A percentile compares a stretch with the other conserved stretches of the same genome.
Conservation (phyloP, 2,113 vertebrate species). For the Crotalus viridis region DNA sequence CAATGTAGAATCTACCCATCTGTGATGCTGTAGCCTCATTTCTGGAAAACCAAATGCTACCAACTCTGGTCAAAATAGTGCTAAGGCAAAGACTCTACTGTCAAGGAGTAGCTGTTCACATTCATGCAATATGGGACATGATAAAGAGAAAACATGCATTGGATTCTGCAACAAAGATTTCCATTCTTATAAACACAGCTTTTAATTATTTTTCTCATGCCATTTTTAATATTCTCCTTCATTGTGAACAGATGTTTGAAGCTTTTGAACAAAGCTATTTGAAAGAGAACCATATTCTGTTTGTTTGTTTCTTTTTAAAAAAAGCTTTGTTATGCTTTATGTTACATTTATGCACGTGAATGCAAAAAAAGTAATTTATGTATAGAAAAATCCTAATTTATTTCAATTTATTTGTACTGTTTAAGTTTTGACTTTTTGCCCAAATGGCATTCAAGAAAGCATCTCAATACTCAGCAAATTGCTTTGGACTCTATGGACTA, state of each 20-base stretch:
- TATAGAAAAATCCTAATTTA: neutral
- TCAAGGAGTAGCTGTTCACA: neutral
- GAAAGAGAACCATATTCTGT: neutral
- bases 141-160: neutral
- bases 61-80: neutral
- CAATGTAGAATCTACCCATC: neutral
- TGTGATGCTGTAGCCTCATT: neutral
- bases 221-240: constrained; percentile 9
- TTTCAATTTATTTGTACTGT: neutral
- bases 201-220: neutral
- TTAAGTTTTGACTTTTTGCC: neutral
- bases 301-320: neutral
- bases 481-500: neutral
- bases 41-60: neutral
- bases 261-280: neutral
- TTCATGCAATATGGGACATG: neutral
- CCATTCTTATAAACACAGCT: no score
- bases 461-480: neutral
- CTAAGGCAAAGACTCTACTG: neutral
- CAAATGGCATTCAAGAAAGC: neutral
- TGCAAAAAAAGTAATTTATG: neutral
- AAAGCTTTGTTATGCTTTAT: neutral
- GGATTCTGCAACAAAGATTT: neutral
- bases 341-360: neutral
- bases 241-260: neutral